Percentiles rank a stretch among this genome's conserved stretches.
phyloP scores from a whole-genome alignment of 1,140 invertebrate species.

The Zaprionus davidi region DNA sequence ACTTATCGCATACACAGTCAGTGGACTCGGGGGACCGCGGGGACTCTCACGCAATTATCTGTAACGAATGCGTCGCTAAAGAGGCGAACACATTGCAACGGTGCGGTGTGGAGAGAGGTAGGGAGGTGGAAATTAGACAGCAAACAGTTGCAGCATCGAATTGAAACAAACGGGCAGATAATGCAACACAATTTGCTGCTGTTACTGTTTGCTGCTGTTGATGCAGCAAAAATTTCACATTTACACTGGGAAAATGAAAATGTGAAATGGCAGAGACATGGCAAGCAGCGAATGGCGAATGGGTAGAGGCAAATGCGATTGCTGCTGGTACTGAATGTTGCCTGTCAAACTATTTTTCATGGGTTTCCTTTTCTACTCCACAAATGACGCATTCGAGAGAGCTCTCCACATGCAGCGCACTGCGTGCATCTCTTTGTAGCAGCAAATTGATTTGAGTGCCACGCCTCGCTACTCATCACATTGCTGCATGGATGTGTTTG shows the following conservation, averaged over 20 bases:
- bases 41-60: conserved; percentile 10
- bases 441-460: conserved; percentile 30
- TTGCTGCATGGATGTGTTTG: neutral
- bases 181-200: conserved; percentile 38
- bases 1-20: neutral
- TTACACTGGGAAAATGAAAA: conserved; percentile 48
- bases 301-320: conserved; percentile 16
- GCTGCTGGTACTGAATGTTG: conserved; percentile 34
- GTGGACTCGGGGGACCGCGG: neutral
- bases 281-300: conserved; percentile 29
- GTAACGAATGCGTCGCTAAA: neutral
- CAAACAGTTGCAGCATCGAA: conserved; percentile 25
- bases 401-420: neutral
- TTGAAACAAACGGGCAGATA: conserved; percentile 29
- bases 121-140: conserved; percentile 5
- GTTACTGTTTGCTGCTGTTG: conserved; percentile 11
- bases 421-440: neutral
- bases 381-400: conserved; percentile 7
- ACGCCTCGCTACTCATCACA: neutral
- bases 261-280: conserved; percentile 21
- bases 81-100: neutral
- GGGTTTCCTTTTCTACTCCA: conserved; percentile 22
- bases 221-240: conserved; percentile 27
- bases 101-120: neutral
- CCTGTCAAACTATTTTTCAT: conserved; percentile 29